A percentile compares a stretch with the other conserved stretches of the same genome.
Evolutionary conservation across 2,113 vertebrate species (phyloP).

Genomic region (Zosterops hypoxanthus): DNA sequence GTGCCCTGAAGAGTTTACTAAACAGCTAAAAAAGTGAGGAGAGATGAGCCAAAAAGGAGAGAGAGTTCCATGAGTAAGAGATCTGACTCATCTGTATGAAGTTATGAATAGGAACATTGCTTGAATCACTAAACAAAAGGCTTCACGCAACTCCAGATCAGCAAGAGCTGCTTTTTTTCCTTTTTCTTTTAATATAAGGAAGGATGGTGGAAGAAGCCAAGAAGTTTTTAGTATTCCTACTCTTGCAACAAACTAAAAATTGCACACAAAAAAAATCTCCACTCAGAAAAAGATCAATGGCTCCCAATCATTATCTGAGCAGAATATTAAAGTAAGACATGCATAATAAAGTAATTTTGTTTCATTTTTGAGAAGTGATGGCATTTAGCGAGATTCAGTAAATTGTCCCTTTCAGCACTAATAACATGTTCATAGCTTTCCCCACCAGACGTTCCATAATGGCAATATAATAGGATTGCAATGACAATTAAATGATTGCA

Average conservation of each 20-base stretch:
- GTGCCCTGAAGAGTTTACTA: not conserved
- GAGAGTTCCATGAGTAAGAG: not conserved
- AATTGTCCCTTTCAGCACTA: conserved; percentile 75
- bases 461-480: conserved; percentile 77
- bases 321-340: conserved; percentile 32
- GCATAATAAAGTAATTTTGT: conserved; percentile 68
- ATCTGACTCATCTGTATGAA: not conserved
- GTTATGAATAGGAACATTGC: not conserved
- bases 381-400: conserved; percentile 66
- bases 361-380: conserved; percentile 66
- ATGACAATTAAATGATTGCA: conserved; percentile 76
- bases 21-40: not conserved
- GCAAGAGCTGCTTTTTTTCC: not conserved
- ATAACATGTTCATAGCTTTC: conserved; percentile 71
- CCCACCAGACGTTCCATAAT: conserved; percentile 68
- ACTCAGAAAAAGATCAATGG: not conserved
- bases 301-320: conserved; percentile 19
- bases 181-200: no score
- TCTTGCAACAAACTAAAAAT: not conserved
- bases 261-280: not conserved
- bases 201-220: not conserved
- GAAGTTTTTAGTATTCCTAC: not conserved
- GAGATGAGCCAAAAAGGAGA: not conserved
- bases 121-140: not conserved
- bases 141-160: not conserved